Base-by-base conservation (phyloP, 2,113 vertebrate species). In the Gymnarchus niloticus region DNA sequence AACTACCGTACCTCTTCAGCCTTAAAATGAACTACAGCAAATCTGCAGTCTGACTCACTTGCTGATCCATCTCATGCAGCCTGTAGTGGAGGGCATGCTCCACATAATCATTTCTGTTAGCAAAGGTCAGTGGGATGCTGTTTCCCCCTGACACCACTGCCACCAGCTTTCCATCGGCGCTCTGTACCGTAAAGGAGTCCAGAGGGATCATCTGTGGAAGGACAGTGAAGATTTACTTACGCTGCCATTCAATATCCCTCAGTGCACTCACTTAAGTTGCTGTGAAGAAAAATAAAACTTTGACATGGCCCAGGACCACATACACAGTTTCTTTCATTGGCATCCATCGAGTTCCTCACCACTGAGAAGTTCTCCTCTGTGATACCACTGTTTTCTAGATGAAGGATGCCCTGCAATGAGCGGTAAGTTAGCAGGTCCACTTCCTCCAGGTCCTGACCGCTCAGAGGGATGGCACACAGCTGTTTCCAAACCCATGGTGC, bases 401-500 rank as follows among this genome's bases (percentile, higher is more conserved):
- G 94, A n/a, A 94, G 92, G 90, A 95, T 95, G 84, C 94, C 94
- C 73, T 95, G 93, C 37, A 96, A 91, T 1, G 91, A 93, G 85
- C 94, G 95, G 86, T 93, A 91, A 19, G 94, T 95, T 69, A 96
- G 95, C 85, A 96, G 91, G 84, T 96, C 95, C n/a, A 96, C 95
- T 83, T 96, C 95, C 89, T 95, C 95, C 84, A 96, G 86, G 89
- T 96, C 95, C 0, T 88, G 87, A 10, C 91, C 92, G 7, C 89
- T 90, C 61, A 95, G 86, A 0, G 95, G 95, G 89, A 96, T 95
- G 1, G 91, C 93, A 88, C 95, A 96, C 82, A 96, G 92, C 89
- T 96, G 95, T 57, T 95, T 96, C 95, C 95, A 96, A 83, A 95
- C 95, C 93, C 93, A 94, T 0, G 95, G 95, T 6, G 95, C 95